Base-by-base conservation (phyloP, 2,888 invertebrate species). In the Drosophila tripunctata region DNA sequence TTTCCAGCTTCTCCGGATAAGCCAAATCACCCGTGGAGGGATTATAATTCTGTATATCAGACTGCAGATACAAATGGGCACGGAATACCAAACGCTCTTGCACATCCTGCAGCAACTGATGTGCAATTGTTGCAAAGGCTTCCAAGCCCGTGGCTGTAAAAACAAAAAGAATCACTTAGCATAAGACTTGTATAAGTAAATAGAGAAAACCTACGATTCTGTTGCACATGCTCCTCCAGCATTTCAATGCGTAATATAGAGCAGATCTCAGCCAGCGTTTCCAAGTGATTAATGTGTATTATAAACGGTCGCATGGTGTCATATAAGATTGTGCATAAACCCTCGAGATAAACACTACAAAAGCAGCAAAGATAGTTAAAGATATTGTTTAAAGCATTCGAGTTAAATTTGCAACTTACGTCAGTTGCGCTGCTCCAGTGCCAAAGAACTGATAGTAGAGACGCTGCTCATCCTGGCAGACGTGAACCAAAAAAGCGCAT, bases 81-180 rank as follows among this genome's bases (percentile, higher is more conserved):
- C 99, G 94, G 92, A 98, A 99, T 31, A 99, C 99, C 33, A 99
- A 94, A 52, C 99, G 93, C 91, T 99, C 99, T 90, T 99, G 98
- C 4, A 97, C 96, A 92, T 99, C 99, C 90, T 97, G 96, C 41
- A 98, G 92, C 75, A 99, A 92, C 85, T 98, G 97, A 51, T 94
- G 93, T 21, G 96, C 95, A 7, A 95, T 93, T 51, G 92, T 93
- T 0, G 96, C 96, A 90, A 98, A 95, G 17, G 97, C 96, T 51
- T 93, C 92, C 33, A 98, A 92, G 3, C 95, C 94, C 61, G 93
- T 93, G 45, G 94, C 94, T 94, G 22, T 4, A 12, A 33, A 22
- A 12, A 12, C 3, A 19, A 27, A 12, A 1, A 1, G 3, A 1
- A 38, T 4, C 21, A 21, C 35, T 6, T 21, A 40, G 0, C 7